Evolutionary conservation across 2,888 invertebrate species (phyloP).

Genomic region (Rhorus exstirpatorius): DNA sequence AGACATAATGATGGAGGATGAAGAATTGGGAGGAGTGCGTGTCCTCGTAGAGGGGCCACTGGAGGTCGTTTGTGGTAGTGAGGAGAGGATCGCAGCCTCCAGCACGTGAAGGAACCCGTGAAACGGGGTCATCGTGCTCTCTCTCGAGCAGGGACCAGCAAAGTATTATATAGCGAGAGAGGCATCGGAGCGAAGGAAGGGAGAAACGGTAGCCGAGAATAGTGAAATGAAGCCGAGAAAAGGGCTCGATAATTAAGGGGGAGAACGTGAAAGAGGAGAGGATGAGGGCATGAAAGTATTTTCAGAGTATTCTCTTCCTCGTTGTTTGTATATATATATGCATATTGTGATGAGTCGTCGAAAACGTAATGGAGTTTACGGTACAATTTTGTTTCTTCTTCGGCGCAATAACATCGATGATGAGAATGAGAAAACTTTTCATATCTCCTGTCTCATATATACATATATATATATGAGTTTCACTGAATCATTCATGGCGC

Average conservation of each 20-base stretch:
- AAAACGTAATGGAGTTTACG: conserved; percentile 25
- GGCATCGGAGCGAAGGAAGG: conserved; percentile 10
- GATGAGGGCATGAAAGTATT: conserved; percentile 44
- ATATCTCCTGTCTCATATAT: background rate
- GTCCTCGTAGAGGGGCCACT: conserved; percentile 51
- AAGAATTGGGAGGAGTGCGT: conserved; percentile 55
- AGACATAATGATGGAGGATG: conserved; percentile 29
- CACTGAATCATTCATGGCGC: background rate
- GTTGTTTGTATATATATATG: conserved; percentile 26
- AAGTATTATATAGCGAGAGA: conserved; percentile 59
- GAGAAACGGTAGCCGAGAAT: conserved; percentile 61
- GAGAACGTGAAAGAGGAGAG: background rate
- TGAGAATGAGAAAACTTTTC: conserved; percentile 5
- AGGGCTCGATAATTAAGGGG: conserved; percentile 40
- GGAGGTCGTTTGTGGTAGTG: conserved; percentile 17
- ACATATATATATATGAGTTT: background rate
- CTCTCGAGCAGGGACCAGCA: conserved; percentile 40
- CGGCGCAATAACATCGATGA: background rate
- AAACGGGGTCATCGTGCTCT: conserved; percentile 66
- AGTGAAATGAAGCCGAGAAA: conserved; percentile 67
- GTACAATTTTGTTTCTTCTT: conserved; percentile 11
- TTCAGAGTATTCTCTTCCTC: conserved; percentile 44
- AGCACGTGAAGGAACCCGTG: conserved; percentile 41
- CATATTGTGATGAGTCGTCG: conserved; percentile 44
- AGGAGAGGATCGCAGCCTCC: conserved; percentile 20